Evolutionary conservation across 2,888 invertebrate species (phyloP).

Genomic region (Scaptomyza reducta): DNA sequence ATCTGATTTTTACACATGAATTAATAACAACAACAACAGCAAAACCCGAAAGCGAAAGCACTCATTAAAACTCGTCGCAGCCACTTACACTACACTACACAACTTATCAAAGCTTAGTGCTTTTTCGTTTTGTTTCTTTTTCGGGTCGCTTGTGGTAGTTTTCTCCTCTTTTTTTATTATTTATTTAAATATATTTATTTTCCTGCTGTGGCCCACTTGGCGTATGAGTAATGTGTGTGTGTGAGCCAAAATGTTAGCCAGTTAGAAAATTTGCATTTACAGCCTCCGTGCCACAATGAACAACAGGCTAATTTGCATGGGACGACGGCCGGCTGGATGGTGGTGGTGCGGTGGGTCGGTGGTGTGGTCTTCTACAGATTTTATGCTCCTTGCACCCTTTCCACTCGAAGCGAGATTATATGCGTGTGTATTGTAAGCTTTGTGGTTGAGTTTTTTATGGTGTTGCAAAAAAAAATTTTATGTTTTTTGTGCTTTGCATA

Average conservation of each 20-base stretch:
- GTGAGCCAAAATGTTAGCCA: conserved; percentile 59
- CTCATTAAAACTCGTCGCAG: conserved; percentile 49
- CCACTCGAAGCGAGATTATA: background rate
- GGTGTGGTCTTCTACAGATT: conserved; percentile 17
- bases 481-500: conserved; percentile 72
- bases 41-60: conserved; percentile 20
- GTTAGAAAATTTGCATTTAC: conserved; percentile 65
- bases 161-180: background rate
- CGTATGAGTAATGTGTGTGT: conserved; percentile 56
- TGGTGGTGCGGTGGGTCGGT: background rate
- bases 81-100: conserved; percentile 5
- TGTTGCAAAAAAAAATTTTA: conserved; percentile 45
- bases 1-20: conserved; percentile 75
- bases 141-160: conserved; percentile 16
- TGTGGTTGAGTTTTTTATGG: conserved; percentile 48
- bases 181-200: conserved; percentile 4
- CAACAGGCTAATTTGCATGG: conserved; percentile 67
- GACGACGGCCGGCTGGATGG: conserved; percentile 16
- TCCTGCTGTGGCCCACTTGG: conserved; percentile 1
- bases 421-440: conserved; percentile 18
- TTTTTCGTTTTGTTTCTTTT: background rate
- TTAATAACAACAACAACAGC: conserved; percentile 55
- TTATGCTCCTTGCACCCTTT: conserved; percentile 15
- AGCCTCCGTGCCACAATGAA: conserved; percentile 6
- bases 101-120: conserved; percentile 4